These are phyloP conservation scores for Budorcas taxicolor DNA, from an alignment of 2,113 vertebrate species.

Conservation along the genomic window DNA sequence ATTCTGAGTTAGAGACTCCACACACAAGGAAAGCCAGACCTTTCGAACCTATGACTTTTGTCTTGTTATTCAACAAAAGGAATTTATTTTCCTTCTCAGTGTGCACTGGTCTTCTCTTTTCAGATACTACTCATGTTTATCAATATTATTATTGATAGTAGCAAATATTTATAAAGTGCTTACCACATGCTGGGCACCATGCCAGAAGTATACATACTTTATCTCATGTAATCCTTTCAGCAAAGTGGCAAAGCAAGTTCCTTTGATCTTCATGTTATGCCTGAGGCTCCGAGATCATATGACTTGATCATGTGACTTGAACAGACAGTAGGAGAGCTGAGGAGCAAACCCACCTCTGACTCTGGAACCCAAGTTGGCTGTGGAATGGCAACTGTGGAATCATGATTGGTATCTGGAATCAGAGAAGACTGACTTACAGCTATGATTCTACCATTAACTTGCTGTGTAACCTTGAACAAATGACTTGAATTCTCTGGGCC, in stretches of 20 bases:
- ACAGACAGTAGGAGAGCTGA: not conserved
- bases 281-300: not conserved
- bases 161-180: not conserved
- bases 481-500: not conserved
- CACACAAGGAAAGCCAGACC: not conserved
- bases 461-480: not conserved
- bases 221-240: not conserved
- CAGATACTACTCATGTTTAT: not conserved
- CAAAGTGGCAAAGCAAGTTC: not conserved
- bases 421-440: not conserved
- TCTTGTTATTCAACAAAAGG: not conserved
- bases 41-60: accelerated
- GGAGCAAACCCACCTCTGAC: not conserved
- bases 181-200: not conserved
- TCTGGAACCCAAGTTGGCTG: not conserved
- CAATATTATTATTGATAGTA: not conserved
- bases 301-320: not conserved
- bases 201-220: not conserved
- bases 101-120: not conserved
- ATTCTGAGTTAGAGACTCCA: accelerated
- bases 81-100: not conserved
- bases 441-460: too few relatives aligned
- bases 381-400: not conserved
- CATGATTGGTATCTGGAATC: not conserved
- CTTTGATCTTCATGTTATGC: not conserved